Conservation (phyloP, 2,888 invertebrate genomes). For the Salpingus planirostris region DNA sequence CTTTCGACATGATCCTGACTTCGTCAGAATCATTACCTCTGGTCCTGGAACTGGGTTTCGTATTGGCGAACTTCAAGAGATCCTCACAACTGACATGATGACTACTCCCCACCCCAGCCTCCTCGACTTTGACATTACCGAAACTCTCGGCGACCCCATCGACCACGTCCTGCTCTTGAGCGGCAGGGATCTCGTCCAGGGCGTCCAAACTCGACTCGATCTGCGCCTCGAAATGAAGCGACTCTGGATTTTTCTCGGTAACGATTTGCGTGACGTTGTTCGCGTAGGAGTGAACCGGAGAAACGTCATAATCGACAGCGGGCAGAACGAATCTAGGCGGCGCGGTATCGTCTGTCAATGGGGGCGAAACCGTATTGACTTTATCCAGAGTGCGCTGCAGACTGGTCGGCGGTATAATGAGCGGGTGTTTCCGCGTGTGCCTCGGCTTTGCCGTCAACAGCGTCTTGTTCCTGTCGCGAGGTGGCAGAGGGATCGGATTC, state of each 20-base stretch:
- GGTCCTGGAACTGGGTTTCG: slow-evolving; percentile 72
- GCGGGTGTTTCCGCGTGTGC: slow-evolving; percentile 72
- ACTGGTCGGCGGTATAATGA: slow-evolving; percentile 60
- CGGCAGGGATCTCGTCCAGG: slow-evolving; percentile 48
- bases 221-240: slow-evolving; percentile 50
- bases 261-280: slow-evolving; percentile 27
- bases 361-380: slow-evolving; percentile 43
- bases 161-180: slow-evolving; percentile 32
- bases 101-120: slow-evolving; percentile 34
- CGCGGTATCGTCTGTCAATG: slow-evolving; percentile 15
- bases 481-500: slow-evolving; percentile 72
- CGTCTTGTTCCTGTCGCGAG: slow-evolving; percentile 59
- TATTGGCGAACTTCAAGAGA: slow-evolving; percentile 77
- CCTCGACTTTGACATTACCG: slow-evolving; percentile 16
- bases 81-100: slow-evolving; percentile 90
- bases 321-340: no score
- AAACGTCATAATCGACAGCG: slow-evolving; percentile 17
- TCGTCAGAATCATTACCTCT: slow-evolving; percentile 84
- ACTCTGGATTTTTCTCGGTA: slow-evolving; percentile 37
- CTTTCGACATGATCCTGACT: slow-evolving; percentile 85
- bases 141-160: slow-evolving; percentile 21
- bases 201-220: slow-evolving; percentile 55
- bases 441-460: slow-evolving; percentile 57
- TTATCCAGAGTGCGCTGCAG: slow-evolving; percentile 55
- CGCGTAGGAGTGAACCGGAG: slow-evolving; percentile 29